A percentile compares a stretch with the other conserved stretches of the same genome.
These are phyloP conservation scores for Dromas ardeola DNA, from an alignment of 2,113 vertebrate species.

Conservation along the genomic window DNA sequence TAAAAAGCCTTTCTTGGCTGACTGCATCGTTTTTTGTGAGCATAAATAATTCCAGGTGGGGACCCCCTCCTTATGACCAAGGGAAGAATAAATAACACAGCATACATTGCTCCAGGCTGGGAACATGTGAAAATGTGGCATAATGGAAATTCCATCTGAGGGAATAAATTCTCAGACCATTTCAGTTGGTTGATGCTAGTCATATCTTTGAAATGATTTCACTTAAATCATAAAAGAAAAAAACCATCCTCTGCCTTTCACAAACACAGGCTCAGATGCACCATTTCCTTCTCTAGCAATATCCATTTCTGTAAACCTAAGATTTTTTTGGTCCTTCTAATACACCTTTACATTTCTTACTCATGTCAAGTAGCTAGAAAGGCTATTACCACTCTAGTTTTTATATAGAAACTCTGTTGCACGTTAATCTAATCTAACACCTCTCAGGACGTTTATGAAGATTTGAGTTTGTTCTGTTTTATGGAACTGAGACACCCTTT, in stretches of 20 bases:
- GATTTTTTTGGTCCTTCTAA: background rate
- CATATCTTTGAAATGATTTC: background rate
- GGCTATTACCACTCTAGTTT: background rate
- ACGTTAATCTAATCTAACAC: background rate
- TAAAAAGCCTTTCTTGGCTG: background rate
- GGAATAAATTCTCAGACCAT: background rate
- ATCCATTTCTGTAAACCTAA: background rate
- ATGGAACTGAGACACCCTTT: background rate
- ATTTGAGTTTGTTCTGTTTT: background rate
- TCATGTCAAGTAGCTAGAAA: background rate
- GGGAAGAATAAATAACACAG: background rate
- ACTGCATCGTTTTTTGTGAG: background rate
- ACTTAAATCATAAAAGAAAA: background rate
- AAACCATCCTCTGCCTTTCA: background rate
- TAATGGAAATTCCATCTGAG: conserved; percentile 1
- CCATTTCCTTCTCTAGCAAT: background rate
- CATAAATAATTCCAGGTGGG: background rate
- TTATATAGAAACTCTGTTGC: background rate
- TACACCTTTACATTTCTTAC: background rate
- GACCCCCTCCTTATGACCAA: background rate
- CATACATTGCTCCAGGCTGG: background rate
- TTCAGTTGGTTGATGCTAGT: background rate
- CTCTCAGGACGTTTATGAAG: background rate
- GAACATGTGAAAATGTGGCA: background rate
- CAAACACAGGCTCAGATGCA: background rate